Percentiles rank a stretch among this genome's conserved stretches.
Conservation (phyloP, 2,797 vertebrate genomes). For the Halcyon smyrnensis region DNA sequence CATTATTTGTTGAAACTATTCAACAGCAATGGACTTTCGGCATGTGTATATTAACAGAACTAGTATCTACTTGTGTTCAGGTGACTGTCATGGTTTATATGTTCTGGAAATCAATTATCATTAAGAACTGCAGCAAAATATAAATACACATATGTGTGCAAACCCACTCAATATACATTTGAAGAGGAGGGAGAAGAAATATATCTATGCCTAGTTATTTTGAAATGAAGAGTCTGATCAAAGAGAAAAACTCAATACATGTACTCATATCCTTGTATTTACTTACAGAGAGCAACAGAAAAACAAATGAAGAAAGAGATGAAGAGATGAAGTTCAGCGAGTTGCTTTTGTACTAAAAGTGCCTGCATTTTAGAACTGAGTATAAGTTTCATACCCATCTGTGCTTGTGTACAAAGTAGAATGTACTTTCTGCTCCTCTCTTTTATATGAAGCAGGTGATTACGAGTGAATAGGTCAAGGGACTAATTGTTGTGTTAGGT, state of each 20-base stretch:
- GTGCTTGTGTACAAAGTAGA: not conserved
- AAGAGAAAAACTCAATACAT: not conserved
- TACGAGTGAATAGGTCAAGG: not conserved
- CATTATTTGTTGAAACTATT: slow-evolving; percentile 34
- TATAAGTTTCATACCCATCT: not conserved
- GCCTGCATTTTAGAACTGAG: not conserved
- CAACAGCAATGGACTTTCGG: slow-evolving; percentile 7
- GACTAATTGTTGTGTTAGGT: not conserved
- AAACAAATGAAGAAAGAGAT: not conserved
- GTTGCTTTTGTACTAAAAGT: not conserved
- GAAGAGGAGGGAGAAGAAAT: not conserved
- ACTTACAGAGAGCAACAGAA: not conserved
- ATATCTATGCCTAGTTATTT: not conserved
- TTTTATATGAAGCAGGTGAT: not conserved
- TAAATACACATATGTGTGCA: not conserved
- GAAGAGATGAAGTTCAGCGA: not conserved
- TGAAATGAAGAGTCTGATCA: not conserved
- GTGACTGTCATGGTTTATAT: not conserved
- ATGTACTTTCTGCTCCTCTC: not conserved
- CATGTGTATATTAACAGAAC: slow-evolving; percentile 9
- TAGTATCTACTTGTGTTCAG: not conserved
- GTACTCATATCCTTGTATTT: not conserved
- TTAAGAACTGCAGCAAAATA: not conserved
- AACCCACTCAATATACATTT: not conserved
- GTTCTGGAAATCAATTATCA: not conserved